phyloP scores from a whole-genome alignment of 2,888 invertebrate genomes.

The Tridacna crocea region DNA sequence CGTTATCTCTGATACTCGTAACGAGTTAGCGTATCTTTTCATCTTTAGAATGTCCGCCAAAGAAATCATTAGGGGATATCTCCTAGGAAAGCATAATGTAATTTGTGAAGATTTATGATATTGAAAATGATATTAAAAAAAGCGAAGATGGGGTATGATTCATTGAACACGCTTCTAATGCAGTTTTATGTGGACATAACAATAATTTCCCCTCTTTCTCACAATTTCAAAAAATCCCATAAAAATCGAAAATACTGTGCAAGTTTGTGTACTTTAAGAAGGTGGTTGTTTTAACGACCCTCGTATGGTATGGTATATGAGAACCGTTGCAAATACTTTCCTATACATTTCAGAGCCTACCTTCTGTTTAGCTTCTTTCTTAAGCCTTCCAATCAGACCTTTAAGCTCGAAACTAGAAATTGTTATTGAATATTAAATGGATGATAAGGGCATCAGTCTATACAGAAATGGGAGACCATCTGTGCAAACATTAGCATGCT shows the following conservation, averaged over 20 bases:
- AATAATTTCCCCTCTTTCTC: constrained; percentile 23
- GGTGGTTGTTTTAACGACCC: background rate
- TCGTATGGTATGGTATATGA: no score
- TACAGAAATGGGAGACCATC: no score
- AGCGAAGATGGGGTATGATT: constrained; percentile 48
- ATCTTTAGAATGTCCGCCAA: constrained; percentile 26
- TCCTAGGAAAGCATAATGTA: constrained; percentile 34
- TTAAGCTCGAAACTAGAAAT: no score
- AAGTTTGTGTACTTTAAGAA: background rate
- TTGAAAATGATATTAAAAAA: constrained; percentile 40
- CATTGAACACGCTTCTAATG: constrained; percentile 42
- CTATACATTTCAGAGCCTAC: no score
- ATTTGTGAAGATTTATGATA: constrained; percentile 49
- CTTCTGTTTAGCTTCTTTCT: no score
- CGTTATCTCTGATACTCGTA: constrained; percentile 7
- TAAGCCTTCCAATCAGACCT: no score
- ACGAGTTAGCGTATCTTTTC: constrained; percentile 21
- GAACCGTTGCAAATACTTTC: no score
- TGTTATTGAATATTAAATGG: no score
- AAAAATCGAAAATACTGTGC: constrained; percentile 14
- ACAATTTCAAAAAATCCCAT: constrained; percentile 20
- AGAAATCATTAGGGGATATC: constrained; percentile 35
- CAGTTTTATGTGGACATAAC: constrained; percentile 30
- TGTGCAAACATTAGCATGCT: no score
- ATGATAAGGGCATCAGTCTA: no score